These are phyloP conservation scores for Polypedilum vanderplanki DNA, from an alignment of 1,140 invertebrate species.

Conservation along the genomic window DNA sequence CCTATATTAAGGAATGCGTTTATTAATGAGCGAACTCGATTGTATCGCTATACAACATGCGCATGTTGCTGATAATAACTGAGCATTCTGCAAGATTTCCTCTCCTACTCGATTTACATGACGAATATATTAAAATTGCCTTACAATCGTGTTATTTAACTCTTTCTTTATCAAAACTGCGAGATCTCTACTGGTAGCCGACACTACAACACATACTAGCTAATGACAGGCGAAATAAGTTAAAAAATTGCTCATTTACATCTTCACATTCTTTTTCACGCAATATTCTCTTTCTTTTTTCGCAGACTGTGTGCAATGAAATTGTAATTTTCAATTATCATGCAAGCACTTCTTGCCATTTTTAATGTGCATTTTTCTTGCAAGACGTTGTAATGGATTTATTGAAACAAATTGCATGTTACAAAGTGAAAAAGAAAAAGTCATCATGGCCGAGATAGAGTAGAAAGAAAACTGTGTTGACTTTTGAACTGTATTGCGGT, in stretches of 20 bases:
- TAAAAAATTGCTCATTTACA: background rate
- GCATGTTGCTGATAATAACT: no score
- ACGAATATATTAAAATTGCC: no score
- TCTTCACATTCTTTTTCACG: background rate
- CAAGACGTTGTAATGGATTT: background rate
- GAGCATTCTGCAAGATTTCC: no score
- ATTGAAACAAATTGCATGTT: conserved; percentile 24
- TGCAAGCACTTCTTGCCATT: background rate
- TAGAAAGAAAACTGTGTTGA: background rate
- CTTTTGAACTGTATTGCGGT: background rate
- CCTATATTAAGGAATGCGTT: no score
- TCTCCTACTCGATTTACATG: no score
- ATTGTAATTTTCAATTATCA: conserved; percentile 2
- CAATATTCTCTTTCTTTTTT: background rate
- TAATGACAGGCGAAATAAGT: background rate
- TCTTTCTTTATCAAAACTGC: background rate
- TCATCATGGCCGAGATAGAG: background rate
- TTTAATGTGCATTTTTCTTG: background rate
- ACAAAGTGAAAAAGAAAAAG: background rate
- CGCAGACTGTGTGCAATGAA: background rate
- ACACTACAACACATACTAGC: background rate
- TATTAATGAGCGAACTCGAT: no score
- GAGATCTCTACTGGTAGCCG: background rate
- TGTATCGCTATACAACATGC: no score
- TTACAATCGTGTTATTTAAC: background rate